phyloP scores from a whole-genome alignment of 23 tunicate genomes.

The Ciona savignyi region DNA sequence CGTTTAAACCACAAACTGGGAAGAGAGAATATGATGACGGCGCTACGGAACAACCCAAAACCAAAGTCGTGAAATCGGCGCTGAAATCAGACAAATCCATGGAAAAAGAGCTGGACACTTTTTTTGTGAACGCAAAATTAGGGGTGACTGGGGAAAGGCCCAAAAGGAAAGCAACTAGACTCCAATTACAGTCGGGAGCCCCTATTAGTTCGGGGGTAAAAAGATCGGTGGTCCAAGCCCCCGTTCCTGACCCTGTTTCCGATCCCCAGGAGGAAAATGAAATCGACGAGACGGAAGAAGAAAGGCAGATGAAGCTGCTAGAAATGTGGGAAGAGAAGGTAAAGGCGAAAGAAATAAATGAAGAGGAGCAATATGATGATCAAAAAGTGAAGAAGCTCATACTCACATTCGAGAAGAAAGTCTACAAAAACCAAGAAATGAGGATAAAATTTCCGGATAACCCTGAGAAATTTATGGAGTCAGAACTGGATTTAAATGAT shows the following conservation, averaged over 20 bases:
- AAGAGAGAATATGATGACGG: constrained; percentile 25
- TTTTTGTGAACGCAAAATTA: constrained; percentile 46
- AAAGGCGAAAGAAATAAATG: constrained; percentile 24
- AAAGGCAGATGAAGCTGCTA: constrained; percentile 79
- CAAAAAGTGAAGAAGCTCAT: constrained; percentile 76
- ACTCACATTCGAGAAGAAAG: constrained; percentile 82
- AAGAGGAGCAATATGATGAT: constrained; percentile 79
- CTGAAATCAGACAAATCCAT: constrained; percentile 11
- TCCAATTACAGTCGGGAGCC: constrained; percentile 42
- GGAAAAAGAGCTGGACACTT: constrained; percentile 64
- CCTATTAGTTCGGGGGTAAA: constrained; percentile 35
- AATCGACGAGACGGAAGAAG: constrained; percentile 61
- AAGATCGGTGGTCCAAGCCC: background rate
- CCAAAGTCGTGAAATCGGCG: background rate
- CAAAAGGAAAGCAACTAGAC: constrained; percentile 62
- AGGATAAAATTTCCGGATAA: constrained; percentile 86
- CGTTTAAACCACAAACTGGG: constrained; percentile 55
- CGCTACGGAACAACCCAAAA: constrained; percentile 4
- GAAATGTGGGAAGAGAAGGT: constrained; percentile 90
- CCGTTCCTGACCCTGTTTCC: background rate
- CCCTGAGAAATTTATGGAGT: constrained; percentile 97
- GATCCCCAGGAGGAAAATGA: background rate
- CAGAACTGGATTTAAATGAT: constrained; percentile 85
- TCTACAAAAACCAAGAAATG: constrained; percentile 90
- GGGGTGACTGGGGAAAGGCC: constrained; percentile 24